phyloP scores from a whole-genome alignment of 35 echinoderm and acorn worm genomes.

The Diadema setosum region DNA sequence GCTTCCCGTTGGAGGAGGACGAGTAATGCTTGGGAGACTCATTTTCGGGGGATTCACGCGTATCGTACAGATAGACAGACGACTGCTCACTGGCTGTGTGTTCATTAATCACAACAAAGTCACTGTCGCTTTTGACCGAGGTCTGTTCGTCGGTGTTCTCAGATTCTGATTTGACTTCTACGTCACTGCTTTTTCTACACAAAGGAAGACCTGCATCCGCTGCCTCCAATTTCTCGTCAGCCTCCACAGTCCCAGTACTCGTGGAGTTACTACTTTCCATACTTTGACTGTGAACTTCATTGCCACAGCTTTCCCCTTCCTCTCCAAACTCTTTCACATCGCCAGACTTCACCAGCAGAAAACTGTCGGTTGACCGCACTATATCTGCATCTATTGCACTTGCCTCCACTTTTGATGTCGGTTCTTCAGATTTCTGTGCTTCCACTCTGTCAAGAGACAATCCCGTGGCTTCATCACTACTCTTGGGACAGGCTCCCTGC shows the following conservation, averaged over 20 bases:
- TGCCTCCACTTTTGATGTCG: background rate
- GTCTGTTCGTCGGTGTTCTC: slow-evolving; percentile 38
- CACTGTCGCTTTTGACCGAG: slow-evolving; percentile 86
- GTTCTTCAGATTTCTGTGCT: background rate
- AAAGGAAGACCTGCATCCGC: background rate
- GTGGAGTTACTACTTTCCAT: slow-evolving; percentile 3
- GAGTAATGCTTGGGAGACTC: slow-evolving; percentile 90
- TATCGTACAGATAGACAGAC: slow-evolving; percentile 69
- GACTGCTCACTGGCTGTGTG: slow-evolving; percentile 82
- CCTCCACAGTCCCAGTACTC: background rate
- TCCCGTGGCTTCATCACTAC: background rate
- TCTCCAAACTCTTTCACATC: background rate
- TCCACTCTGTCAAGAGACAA: background rate
- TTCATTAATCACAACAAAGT: slow-evolving; percentile 99
- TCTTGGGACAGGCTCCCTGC: background rate
- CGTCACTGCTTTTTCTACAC: background rate
- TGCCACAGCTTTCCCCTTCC: background rate
- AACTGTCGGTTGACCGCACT: background rate
- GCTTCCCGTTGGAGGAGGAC: slow-evolving; percentile 88
- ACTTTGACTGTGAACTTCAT: background rate
- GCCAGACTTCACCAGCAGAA: background rate
- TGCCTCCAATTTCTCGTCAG: slow-evolving; percentile 1
- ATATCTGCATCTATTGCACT: background rate
- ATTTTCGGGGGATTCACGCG: slow-evolving; percentile 73
- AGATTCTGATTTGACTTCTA: slow-evolving; percentile 69